A percentile compares a stretch with the other conserved stretches of the same genome.
Conservation (phyloP, 2,888 invertebrate genomes). For the Leptopilina drosophilae region DNA sequence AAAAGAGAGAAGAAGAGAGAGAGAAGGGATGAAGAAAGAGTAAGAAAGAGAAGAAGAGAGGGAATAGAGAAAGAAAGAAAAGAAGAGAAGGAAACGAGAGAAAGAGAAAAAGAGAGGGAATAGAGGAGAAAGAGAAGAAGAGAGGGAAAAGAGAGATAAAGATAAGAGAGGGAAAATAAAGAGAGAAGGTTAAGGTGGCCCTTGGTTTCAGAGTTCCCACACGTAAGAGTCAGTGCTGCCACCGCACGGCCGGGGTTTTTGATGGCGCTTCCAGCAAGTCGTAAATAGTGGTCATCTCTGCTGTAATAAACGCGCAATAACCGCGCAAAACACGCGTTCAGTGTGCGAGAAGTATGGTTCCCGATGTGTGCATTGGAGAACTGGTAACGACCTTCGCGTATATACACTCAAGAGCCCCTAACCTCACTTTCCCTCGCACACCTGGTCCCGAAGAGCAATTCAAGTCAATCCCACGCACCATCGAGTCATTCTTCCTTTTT, state of each 20-base stretch:
- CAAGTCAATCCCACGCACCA: conserved; percentile 60
- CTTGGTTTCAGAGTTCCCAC: conserved; percentile 56
- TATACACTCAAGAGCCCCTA: conserved; percentile 8
- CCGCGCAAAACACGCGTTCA: conserved; percentile 57
- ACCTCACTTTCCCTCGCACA: conserved; percentile 45
- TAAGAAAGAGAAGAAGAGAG: too few relatives aligned
- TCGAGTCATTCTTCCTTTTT: too few relatives aligned
- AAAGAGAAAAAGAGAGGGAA: neutral
- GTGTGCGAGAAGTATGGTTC: conserved; percentile 40
- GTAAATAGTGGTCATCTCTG: conserved; percentile 64
- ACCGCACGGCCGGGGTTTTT: conserved; percentile 58
- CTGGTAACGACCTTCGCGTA: conserved; percentile 56
- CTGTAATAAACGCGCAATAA: conserved; percentile 60
- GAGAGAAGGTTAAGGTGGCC: conserved; percentile 41
- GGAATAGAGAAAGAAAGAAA: too few relatives aligned
- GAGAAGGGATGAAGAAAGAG: too few relatives aligned
- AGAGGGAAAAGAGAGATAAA: conserved; percentile 30
- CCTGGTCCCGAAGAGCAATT: conserved; percentile 48
- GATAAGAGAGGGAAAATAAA: neutral
- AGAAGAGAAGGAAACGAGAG: too few relatives aligned
- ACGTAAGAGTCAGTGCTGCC: conserved; percentile 55
- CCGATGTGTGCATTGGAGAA: conserved; percentile 49
- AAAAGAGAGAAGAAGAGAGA: neutral
- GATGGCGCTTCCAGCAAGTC: conserved; percentile 69
- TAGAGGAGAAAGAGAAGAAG: neutral